A percentile compares a stretch with the other conserved stretches of the same genome.
phyloP scores from a whole-genome alignment of 2,888 invertebrate genomes.

The Diaperis boleti region DNA sequence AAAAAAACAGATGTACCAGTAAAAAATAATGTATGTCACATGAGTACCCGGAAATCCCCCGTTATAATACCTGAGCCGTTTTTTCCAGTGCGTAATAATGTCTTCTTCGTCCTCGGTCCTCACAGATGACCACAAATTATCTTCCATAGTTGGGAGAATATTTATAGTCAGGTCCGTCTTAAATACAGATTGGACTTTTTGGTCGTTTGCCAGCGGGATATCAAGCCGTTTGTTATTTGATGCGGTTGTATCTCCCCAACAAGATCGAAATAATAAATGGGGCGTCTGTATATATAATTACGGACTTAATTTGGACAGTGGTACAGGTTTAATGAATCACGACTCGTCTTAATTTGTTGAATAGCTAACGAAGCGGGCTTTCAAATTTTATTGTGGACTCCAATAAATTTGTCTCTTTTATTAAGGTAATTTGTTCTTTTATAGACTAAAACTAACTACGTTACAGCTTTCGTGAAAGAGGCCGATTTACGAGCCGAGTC shows the following conservation, averaged over 20 bases:
- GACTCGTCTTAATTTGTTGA: conserved; percentile 38
- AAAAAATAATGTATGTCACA: no score
- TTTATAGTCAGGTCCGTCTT: conserved; percentile 38
- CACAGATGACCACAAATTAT: conserved; percentile 37
- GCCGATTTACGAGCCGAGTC: conserved; percentile 21
- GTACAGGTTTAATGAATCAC: conserved; percentile 40
- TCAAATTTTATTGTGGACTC: conserved; percentile 26
- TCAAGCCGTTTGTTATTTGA: conserved; percentile 43
- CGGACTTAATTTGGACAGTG: conserved; percentile 41
- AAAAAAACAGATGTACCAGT: no score
- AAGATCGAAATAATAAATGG: conserved; percentile 42
- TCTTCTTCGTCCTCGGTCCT: conserved; percentile 7
- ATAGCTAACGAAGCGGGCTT: conserved; percentile 36
- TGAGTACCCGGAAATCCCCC: conserved; percentile 5
- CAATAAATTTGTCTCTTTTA: conserved; percentile 31
- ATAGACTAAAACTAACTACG: conserved; percentile 2
- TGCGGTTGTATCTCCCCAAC: conserved; percentile 38
- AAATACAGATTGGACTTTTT: conserved; percentile 40
- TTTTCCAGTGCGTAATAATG: conserved; percentile 20
- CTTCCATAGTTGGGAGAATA: conserved; percentile 31
- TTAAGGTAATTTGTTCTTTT: conserved; percentile 27
- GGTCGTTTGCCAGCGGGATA: conserved; percentile 43
- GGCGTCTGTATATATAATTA: conserved; percentile 40
- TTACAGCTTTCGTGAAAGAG: conserved; percentile 10
- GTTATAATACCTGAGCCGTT: no score